These are phyloP conservation scores for Xestia rhomboidea DNA, from an alignment of 2,888 invertebrate species.

Conservation along the genomic window DNA sequence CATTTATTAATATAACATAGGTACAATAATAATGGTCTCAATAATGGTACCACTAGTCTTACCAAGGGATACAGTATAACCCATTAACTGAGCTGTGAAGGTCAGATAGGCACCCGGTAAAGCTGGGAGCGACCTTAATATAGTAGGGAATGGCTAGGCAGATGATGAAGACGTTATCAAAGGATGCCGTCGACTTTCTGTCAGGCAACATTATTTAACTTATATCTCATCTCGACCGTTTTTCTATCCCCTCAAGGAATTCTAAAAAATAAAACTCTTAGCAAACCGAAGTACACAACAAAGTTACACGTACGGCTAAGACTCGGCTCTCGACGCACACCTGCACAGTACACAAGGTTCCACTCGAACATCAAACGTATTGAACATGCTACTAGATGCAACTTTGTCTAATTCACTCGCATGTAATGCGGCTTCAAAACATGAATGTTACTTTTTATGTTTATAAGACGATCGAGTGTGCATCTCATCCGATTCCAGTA, in stretches of 20 bases:
- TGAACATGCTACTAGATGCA: constrained; percentile 37
- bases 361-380: constrained; percentile 21
- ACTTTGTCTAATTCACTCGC: constrained; percentile 43
- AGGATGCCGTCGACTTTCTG: background rate
- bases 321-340: constrained; percentile 23
- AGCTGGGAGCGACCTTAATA: background rate
- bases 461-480: constrained; percentile 17
- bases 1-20: no score
- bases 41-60: background rate
- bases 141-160: background rate
- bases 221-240: background rate
- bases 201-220: background rate
- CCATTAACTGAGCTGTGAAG: background rate
- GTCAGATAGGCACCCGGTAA: background rate
- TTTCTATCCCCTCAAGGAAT: background rate
- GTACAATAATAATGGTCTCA: no score
- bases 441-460: constrained; percentile 12
- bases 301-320: constrained; percentile 37
- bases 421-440: constrained; percentile 27
- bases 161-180: background rate
- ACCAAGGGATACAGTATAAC: background rate
- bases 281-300: constrained; percentile 41
- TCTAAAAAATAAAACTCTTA: constrained; percentile 38
- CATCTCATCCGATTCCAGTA: background rate
- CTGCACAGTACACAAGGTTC: constrained; percentile 29